Conservation (phyloP, 1,140 invertebrate species). For the Xylocopa sonorina region DNA sequence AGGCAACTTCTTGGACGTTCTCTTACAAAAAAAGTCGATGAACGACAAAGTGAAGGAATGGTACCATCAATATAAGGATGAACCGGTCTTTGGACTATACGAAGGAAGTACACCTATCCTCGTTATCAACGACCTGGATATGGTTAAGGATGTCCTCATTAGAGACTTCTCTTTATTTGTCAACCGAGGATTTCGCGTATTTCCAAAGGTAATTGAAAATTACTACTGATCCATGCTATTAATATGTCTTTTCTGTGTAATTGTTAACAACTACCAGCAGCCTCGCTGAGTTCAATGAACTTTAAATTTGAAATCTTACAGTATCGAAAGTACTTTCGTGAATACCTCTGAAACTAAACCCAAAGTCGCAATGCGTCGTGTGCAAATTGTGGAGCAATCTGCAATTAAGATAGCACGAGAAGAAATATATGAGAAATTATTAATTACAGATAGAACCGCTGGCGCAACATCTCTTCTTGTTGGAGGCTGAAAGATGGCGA, state of each 20-base stretch:
- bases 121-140: constrained; percentile 76
- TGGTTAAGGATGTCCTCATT: constrained; percentile 80
- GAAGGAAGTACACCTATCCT: constrained; percentile 71
- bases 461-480: constrained; percentile 70
- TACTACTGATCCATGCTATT: no score
- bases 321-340: no score
- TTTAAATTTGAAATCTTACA: no score
- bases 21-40: constrained; percentile 40
- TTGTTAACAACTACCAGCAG: no score
- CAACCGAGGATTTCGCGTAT: constrained; percentile 71
- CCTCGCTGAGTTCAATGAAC: no score
- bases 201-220: constrained; percentile 56
- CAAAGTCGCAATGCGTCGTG: no score
- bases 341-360: no score
- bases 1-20: constrained; percentile 69
- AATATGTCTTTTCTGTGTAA: no score
- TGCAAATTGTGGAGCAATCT: no score
- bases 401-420: no score
- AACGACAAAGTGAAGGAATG: constrained; percentile 11
- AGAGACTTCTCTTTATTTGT: constrained; percentile 81
- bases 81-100: constrained; percentile 79
- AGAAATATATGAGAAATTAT: neutral
- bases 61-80: constrained; percentile 69
- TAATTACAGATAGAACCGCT: constrained; percentile 68
- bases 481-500: constrained; percentile 81